Percentiles rank a stretch among this genome's conserved stretches.
phyloP scores from a whole-genome alignment of 2,113 vertebrate species.

The Brachyistius frenatus region DNA sequence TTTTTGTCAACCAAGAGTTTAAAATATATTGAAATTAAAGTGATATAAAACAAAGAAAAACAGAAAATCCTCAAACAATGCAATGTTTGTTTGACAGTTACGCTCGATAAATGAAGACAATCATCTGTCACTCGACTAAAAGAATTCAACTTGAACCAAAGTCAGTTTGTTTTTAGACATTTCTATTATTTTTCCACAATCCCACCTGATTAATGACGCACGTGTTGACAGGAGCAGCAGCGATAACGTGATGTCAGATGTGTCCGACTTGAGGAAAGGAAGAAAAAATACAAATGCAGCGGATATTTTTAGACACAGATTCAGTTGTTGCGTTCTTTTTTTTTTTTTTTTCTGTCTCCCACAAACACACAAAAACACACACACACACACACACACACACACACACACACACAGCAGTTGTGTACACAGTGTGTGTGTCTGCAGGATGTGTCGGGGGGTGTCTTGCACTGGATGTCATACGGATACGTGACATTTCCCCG shows the following conservation, averaged over 20 bases:
- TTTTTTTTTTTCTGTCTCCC: neutral
- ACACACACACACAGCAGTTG: constrained; percentile 9
- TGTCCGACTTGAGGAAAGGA: constrained; percentile 33
- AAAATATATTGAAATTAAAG: too few relatives aligned
- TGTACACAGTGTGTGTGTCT: constrained; percentile 38
- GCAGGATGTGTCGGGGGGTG: constrained; percentile 57
- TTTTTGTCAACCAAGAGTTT: too few relatives aligned
- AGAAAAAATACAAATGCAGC: constrained; percentile 4
- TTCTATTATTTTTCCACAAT: neutral
- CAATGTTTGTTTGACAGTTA: too few relatives aligned
- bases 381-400: constrained; percentile 1
- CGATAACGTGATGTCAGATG: constrained; percentile 6
- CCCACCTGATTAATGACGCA: constrained; percentile 32
- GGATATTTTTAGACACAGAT: constrained; percentile 72
- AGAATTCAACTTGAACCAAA: neutral
- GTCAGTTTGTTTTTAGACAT: neutral
- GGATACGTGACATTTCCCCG: constrained; percentile 52
- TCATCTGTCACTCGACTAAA: neutral
- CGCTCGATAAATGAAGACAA: too few relatives aligned
- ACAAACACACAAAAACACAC: constrained; percentile 23
- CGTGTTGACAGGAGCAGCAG: constrained; percentile 32
- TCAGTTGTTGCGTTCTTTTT: constrained; percentile 7
- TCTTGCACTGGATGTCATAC: constrained; percentile 47
- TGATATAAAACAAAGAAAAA: too few relatives aligned
- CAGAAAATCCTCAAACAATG: too few relatives aligned